A percentile compares a stretch with the other conserved stretches of the same genome.
These are phyloP conservation scores for Mallotus villosus DNA, from an alignment of 2,797 vertebrate genomes.

Conservation along the genomic window DNA sequence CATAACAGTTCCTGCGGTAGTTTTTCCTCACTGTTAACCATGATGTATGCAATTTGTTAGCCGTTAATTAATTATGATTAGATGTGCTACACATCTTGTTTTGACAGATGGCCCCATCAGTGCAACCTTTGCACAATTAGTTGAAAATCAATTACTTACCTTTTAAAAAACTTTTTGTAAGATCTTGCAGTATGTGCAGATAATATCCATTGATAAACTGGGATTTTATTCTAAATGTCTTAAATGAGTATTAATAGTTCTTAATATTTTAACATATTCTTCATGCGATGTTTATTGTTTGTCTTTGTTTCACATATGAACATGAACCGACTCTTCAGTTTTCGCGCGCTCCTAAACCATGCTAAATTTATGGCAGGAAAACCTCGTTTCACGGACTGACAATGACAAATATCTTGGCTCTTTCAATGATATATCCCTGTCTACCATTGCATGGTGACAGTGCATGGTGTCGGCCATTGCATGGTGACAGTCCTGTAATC, in stretches of 20 bases:
- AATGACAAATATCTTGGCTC: background rate
- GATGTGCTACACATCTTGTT: slow-evolving; percentile 81
- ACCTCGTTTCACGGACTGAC: background rate
- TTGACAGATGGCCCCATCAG: slow-evolving; percentile 95
- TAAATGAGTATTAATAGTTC: slow-evolving; percentile 72
- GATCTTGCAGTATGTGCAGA: slow-evolving; percentile 62
- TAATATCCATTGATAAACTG: slow-evolving; percentile 62
- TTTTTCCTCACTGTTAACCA: slow-evolving; percentile 77
- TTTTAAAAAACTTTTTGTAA: slow-evolving; percentile 59
- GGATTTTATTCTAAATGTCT: slow-evolving; percentile 55
- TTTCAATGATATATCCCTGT: slow-evolving; percentile 13
- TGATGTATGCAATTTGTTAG: slow-evolving; percentile 95
- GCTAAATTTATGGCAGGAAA: slow-evolving; percentile 16
- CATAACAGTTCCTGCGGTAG: slow-evolving; percentile 87
- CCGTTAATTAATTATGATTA: slow-evolving; percentile 96
- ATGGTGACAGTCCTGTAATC: slow-evolving; percentile 6
- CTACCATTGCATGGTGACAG: slow-evolving; percentile 3
- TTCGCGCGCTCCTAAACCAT: background rate
- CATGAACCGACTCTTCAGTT: background rate
- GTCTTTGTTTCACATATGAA: background rate
- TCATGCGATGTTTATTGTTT: slow-evolving; percentile 29
- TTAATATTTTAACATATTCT: slow-evolving; percentile 53
- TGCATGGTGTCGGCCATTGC: too few species aligned
- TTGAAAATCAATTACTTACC: slow-evolving; percentile 77
- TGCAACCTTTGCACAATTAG: slow-evolving; percentile 84